Evolutionary conservation across 2,797 vertebrate species (phyloP), one percentile per base, ranked within the genome.

Genomic region (Labroides dimidiatus): DNA sequence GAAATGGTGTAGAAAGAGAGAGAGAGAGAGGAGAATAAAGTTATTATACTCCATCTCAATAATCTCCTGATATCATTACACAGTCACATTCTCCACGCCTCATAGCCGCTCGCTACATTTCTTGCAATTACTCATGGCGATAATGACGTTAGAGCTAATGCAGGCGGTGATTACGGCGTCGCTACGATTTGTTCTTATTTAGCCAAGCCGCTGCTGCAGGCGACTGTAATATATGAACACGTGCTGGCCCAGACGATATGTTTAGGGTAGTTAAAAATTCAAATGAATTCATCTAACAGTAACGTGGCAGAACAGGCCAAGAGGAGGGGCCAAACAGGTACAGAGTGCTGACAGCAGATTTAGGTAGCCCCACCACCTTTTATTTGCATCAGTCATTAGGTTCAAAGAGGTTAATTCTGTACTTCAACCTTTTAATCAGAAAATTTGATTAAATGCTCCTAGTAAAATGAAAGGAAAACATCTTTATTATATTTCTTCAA

Each of bases 81-180:
- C 74, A 44, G 77, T 48, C 49, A 68, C 57, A 56, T 70, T 78
- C 61, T 68, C 56, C 61, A 58, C 23, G 72, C 45, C 83, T 72
- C 63, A 74, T 64, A 82, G 78, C 70, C n/a, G 48, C 64, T 69
- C 43, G 63, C 58, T 81, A 59, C 66, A 61, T 59, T 64, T 57
- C 66, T 73, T 45, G 49, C 69, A 75, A 75, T 78, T 80, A 69
- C 75, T 82, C 75, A 84, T 63, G 0, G 20, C 27, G n/a, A 51
- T 81, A 83, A 89, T 17, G 24, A 80, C 77, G 69, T 86, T 80
- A 81, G 49, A 55, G 61, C 77, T 77, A 77, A 83, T 78, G 80
- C 72, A 16, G 41, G 27, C n/a, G 47, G 71, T 76, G 84, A 82
- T 83, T 81, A 86, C 30, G 54, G 51, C 50, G 45, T 19, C 9